Evolutionary conservation across 1,140 invertebrate genomes (phyloP), one percentile per base, ranked within the genome.

Genomic region (Lepidotrigona ventralis): DNA sequence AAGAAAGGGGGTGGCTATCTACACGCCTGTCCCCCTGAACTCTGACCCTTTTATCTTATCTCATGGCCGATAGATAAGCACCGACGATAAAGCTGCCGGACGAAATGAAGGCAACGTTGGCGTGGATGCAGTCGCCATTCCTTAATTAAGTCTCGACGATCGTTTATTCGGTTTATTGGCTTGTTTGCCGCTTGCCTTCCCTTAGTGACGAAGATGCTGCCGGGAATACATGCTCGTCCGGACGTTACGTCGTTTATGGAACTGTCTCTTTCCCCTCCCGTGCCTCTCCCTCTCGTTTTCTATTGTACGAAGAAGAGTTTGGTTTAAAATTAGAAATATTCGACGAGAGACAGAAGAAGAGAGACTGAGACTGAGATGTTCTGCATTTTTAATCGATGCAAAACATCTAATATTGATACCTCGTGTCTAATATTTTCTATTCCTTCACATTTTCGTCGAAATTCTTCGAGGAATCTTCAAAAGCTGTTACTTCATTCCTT

Each of bases 111-210:
- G 90, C 89, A 88, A 82, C 84, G 91, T 92, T 88, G 85, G 86
- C 81, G 86, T 85, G 78, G 88, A 90, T 88, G 89, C 90, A 91
- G 80, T 80, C 85, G 88, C 92, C 91, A 92, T 90, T 91, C 92
- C 92, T 93, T 91, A 93, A 94, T 93, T 94, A 93, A 92, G 89
- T 92, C 86, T 79, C 88, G 82, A 86, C 86, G 88, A 86, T 86
- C 87, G 82, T 88, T 88, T 88, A 72, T 86, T 84, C 83, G 80
- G 80, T 89, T 89, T 89, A 89, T 89, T 86, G 87, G 86, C 87
- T 90, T 90, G 90, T 90, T 90, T 90, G 85, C 84, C 90, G 85
- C 79, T 51, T 46, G 51, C 64, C 63, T 84, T 54, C 81, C 70
- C 58, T 58, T 79, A 33, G 60, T 84, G 83, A 81, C 78, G 79